Conservation (phyloP, 2,113 vertebrate genomes). For the Azemiops feae region DNA sequence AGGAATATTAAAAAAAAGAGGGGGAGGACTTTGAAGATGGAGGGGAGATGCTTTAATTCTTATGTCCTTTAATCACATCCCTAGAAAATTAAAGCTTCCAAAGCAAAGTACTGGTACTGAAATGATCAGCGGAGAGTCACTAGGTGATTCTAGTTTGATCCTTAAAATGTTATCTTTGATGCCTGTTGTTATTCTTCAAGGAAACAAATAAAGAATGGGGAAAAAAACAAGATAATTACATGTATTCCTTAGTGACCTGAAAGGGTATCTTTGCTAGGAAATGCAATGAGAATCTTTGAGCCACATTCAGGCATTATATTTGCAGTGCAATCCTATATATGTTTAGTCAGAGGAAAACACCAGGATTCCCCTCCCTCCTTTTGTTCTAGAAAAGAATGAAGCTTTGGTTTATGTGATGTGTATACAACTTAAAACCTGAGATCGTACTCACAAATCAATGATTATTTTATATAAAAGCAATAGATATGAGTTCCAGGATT, state of each 20-base stretch:
- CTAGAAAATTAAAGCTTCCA: background rate
- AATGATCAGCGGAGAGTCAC: conserved; percentile 7
- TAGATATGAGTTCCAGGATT: background rate
- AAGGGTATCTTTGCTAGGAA: background rate
- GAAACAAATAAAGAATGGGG: background rate
- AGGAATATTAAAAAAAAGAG: conserved; percentile 4
- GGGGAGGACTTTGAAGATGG: background rate
- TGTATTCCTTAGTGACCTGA: background rate
- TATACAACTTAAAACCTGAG: background rate
- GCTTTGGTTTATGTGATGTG: background rate
- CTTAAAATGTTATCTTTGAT: background rate
- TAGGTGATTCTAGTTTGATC: conserved; percentile 3
- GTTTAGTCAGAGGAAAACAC: background rate
- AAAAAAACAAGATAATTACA: background rate
- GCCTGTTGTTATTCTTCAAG: background rate
- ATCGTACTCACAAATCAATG: background rate
- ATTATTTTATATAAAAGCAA: background rate
- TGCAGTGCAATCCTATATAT: background rate
- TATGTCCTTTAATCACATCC: background rate
- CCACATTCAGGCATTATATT: background rate
- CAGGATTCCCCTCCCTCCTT: background rate
- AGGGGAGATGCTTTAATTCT: background rate
- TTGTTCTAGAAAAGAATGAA: background rate
- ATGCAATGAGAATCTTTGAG: background rate
- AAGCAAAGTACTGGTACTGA: background rate